Percentiles rank a stretch among this genome's conserved stretches.
phyloP scores from a whole-genome alignment of 2,797 vertebrate species.

The Masticophis lateralis region DNA sequence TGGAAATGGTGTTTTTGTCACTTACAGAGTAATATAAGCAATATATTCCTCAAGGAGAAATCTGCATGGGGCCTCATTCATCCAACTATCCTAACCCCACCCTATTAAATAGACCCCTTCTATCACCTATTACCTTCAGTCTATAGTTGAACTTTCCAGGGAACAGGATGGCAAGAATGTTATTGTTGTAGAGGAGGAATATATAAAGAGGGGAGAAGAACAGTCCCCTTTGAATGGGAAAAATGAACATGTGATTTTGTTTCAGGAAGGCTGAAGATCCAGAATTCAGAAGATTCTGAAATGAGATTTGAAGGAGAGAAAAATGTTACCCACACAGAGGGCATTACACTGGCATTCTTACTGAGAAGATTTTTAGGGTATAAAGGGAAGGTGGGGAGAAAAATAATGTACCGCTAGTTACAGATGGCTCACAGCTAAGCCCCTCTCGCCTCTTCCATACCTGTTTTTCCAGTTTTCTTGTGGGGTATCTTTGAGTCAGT shows the following conservation, averaged over 20 bases:
- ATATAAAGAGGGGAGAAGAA: neutral
- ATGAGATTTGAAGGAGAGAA: neutral
- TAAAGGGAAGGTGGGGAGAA: neutral
- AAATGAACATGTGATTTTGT: neutral
- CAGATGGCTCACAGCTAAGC: neutral
- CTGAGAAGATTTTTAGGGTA: neutral
- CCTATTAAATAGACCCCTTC: neutral
- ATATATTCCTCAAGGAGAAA: neutral
- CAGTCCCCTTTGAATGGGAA: neutral
- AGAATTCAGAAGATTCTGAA: neutral
- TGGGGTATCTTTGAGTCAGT: neutral
- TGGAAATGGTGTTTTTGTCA: neutral
- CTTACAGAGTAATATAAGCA: neutral
- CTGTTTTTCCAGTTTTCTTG: neutral
- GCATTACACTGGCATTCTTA: neutral
- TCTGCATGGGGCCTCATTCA: neutral
- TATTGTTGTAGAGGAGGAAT: neutral
- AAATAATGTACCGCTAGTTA: too few relatives aligned
- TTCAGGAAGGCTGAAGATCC: neutral
- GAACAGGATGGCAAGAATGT: neutral
- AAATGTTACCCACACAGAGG: too few relatives aligned
- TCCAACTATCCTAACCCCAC: neutral
- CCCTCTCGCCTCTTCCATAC: neutral
- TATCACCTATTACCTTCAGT: neutral
- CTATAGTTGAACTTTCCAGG: neutral